Evolutionary conservation across 2,888 invertebrate species (phyloP).

Genomic region (Steinernema scapterisci): DNA sequence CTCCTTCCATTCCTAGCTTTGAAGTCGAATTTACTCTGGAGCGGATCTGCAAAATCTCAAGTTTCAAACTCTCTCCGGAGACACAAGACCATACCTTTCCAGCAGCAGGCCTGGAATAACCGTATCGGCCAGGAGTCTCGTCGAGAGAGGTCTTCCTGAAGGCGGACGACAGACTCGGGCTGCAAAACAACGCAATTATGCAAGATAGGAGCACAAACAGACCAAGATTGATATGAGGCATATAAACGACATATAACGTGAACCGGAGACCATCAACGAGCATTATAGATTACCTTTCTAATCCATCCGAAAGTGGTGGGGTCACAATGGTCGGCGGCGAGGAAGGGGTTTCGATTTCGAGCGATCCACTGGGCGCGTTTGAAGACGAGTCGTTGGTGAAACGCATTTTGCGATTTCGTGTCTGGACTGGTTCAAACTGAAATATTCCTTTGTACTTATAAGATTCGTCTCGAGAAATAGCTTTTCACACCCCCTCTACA

Average conservation of each 20-base stretch:
- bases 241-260: background rate
- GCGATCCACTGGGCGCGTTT: background rate
- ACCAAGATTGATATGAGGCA: background rate
- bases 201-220: background rate
- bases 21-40: slow-evolving; percentile 3
- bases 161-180: background rate
- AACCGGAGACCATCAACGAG: background rate
- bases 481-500: slow-evolving; percentile 1
- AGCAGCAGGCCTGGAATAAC: background rate
- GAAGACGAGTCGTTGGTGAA: background rate
- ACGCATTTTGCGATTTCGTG: slow-evolving; percentile 22
- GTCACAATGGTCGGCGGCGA: slow-evolving; percentile 11
- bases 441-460: background rate
- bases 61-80: too few relatives aligned
- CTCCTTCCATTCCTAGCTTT: slow-evolving; percentile 1
- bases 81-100: slow-evolving; percentile 1
- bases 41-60: slow-evolving; percentile 4
- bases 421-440: slow-evolving; percentile 30
- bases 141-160: background rate
- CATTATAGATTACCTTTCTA: background rate
- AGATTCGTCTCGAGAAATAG: too few relatives aligned
- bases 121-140: background rate
- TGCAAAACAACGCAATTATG: slow-evolving; percentile 13
- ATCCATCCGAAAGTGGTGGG: background rate
- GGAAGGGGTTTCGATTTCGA: background rate